phyloP scores from a whole-genome alignment of 1,140 invertebrate genomes.

The Anthonomus grandis region DNA sequence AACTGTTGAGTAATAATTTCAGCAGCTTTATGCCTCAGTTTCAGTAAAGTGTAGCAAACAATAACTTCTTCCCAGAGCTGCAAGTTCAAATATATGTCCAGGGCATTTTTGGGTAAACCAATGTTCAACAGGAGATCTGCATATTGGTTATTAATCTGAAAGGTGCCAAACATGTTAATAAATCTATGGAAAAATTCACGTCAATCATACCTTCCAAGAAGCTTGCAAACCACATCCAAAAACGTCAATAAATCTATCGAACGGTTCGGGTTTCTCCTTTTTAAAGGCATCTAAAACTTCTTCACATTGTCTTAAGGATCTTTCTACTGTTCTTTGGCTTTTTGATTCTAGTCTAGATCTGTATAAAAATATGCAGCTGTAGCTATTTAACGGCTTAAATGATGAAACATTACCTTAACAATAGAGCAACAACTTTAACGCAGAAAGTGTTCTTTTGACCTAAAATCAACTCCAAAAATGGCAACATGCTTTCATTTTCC shows the following conservation, averaged over 20 bases:
- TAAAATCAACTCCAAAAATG: conserved; percentile 69
- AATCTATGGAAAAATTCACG: background rate
- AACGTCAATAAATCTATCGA: conserved; percentile 54
- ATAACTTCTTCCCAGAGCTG: conserved; percentile 93
- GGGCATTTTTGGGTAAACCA: conserved; percentile 78
- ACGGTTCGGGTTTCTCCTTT: conserved; percentile 46
- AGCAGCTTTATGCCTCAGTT: conserved; percentile 84
- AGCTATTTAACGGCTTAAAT: background rate
- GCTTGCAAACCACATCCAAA: conserved; percentile 66
- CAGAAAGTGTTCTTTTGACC: conserved; percentile 64
- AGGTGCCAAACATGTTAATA: background rate
- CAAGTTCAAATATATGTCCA: conserved; percentile 79
- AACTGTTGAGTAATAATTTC: conserved; percentile 83
- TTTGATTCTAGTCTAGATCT: conserved; percentile 74
- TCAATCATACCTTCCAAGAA: conserved; percentile 65
- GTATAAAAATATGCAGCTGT: background rate
- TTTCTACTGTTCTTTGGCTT: conserved; percentile 76
- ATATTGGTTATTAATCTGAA: conserved; percentile 55
- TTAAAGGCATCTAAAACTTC: conserved; percentile 64
- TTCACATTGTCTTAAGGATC: conserved; percentile 78
- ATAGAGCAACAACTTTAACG: conserved; percentile 65
- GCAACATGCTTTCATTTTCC: conserved; percentile 72
- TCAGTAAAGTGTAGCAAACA: conserved; percentile 79
- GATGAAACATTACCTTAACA: conserved; percentile 46
- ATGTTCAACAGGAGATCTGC: conserved; percentile 76